These are phyloP conservation scores for Rhea americana DNA, from an alignment of 2,113 vertebrate genomes.

Conservation along the genomic window DNA sequence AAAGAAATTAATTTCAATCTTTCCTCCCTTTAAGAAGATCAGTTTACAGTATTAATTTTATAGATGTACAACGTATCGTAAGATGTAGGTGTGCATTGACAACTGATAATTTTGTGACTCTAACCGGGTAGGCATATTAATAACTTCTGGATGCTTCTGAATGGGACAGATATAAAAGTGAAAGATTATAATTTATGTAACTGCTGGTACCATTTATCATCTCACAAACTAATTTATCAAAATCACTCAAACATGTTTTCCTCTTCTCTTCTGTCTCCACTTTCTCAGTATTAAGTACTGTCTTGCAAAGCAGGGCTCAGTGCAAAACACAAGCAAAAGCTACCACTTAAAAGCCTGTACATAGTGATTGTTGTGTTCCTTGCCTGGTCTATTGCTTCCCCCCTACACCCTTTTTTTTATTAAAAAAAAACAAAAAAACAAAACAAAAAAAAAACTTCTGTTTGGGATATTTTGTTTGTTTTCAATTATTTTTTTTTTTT, in stretches of 20 bases:
- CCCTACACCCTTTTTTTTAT: too few species aligned
- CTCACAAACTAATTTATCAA: conserved; percentile 40
- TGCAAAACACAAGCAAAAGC: background rate
- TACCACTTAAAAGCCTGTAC: background rate
- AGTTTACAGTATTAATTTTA: conserved; percentile 16
- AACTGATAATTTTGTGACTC: conserved; percentile 13
- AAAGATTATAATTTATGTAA: background rate
- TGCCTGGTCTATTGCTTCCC: background rate
- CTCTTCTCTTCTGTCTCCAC: background rate
- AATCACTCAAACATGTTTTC: background rate
- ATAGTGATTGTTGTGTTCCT: background rate
- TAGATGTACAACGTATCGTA: background rate
- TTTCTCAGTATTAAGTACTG: background rate
- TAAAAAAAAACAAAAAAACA: too few species aligned
- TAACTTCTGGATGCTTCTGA: background rate
- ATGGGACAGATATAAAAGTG: background rate
- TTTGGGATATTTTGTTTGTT: background rate
- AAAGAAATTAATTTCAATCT: background rate
- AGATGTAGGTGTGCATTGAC: background rate
- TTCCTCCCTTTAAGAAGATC: background rate
- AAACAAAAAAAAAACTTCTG: background rate
- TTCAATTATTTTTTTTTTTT: background rate
- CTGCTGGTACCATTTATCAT: background rate
- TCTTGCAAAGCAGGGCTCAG: background rate
- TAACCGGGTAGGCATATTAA: background rate